Evolutionary conservation across 2,797 vertebrate genomes (phyloP).

Genomic region (Apogon talboti): DNA sequence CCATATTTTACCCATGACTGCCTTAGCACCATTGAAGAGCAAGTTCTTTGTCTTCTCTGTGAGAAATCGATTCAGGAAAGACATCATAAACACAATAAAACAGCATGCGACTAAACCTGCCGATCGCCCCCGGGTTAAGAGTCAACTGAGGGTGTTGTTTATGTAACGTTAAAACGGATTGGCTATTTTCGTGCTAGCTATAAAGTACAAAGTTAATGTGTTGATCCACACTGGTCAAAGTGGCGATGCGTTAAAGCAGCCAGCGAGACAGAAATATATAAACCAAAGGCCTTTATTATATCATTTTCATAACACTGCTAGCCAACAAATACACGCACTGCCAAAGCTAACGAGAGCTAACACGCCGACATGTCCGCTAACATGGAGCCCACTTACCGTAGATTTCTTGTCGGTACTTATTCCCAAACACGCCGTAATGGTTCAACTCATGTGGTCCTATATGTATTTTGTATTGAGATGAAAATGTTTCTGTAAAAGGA

Average conservation of each 20-base stretch:
- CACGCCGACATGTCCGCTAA: not conserved
- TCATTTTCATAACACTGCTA: not conserved
- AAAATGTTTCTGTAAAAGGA: conserved; percentile 84
- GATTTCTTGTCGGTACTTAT: conserved; percentile 80
- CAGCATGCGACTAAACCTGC: not conserved
- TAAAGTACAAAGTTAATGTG: too few relatives aligned
- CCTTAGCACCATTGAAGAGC: conserved; percentile 83
- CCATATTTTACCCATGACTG: conserved; percentile 79
- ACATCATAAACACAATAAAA: not conserved
- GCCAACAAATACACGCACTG: not conserved
- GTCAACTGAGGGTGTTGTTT: not conserved
- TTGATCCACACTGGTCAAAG: too few relatives aligned
- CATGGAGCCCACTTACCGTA: conserved; percentile 71
- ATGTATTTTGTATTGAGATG: conserved; percentile 85
- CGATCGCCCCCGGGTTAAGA: not conserved
- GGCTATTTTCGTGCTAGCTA: too few relatives aligned
- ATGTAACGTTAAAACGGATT: too few relatives aligned
- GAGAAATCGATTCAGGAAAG: not conserved
- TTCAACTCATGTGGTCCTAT: conserved; percentile 80
- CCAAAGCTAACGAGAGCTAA: conserved; percentile 41
- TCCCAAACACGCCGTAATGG: conserved; percentile 79
- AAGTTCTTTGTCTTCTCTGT: conserved; percentile 83
- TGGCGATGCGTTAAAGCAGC: too few relatives aligned
- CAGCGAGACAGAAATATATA: too few relatives aligned
- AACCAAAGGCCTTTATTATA: too few relatives aligned